phyloP scores from a whole-genome alignment of 2,888 invertebrate genomes.

The Neoascia interrupta region DNA sequence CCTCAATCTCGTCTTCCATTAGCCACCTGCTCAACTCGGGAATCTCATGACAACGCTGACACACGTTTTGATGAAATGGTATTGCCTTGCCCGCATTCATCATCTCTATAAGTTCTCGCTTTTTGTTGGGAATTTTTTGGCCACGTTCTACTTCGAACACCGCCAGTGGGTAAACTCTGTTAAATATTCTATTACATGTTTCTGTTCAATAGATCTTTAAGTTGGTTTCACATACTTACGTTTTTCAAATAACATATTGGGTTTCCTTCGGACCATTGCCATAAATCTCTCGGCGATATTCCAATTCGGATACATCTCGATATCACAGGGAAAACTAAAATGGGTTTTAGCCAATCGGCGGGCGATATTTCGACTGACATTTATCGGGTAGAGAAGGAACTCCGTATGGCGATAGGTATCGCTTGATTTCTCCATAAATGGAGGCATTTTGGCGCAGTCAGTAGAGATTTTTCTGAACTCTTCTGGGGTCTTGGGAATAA shows the following conservation, averaged over 20 bases:
- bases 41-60: conserved; percentile 34
- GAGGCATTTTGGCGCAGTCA: not conserved
- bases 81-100: conserved; percentile 4
- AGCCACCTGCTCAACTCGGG: conserved; percentile 25
- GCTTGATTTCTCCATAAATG: not conserved
- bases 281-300: conserved; percentile 25
- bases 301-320: conserved; percentile 43
- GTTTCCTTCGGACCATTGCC: conserved; percentile 1
- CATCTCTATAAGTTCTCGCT: conserved; percentile 34
- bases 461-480: conserved; percentile 1
- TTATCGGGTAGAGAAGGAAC: conserved; percentile 31
- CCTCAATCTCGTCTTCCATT: not conserved
- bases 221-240: conserved; percentile 13
- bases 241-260: conserved; percentile 8
- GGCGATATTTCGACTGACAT: conserved; percentile 36
- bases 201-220: no score
- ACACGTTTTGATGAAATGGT: conserved; percentile 32
- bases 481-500: conserved; percentile 8
- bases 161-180: conserved; percentile 40
- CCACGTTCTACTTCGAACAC: conserved; percentile 25
- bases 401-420: conserved; percentile 17
- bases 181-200: no score
- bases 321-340: conserved; percentile 34
- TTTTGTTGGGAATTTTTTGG: conserved; percentile 29
- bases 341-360: conserved; percentile 22